Percentiles rank a stretch among this genome's conserved stretches.
These are phyloP conservation scores for Phengaris alcon DNA, from an alignment of 2,888 invertebrate species.

Conservation along the genomic window DNA sequence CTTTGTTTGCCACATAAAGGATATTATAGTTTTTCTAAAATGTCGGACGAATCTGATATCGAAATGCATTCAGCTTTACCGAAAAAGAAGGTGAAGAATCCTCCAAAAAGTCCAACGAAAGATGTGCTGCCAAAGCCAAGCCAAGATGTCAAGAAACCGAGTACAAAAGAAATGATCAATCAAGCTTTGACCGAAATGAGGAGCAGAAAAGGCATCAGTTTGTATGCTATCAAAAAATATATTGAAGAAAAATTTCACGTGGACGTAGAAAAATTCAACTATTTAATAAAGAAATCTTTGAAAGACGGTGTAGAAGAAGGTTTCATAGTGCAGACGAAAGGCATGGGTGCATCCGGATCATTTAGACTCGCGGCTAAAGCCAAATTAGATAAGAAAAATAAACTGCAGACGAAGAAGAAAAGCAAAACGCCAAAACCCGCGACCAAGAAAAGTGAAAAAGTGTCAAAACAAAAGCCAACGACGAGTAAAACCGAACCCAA, in stretches of 20 bases:
- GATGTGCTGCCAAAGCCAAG: slow-evolving; percentile 39
- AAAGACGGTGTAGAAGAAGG: slow-evolving; percentile 60
- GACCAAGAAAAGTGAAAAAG: slow-evolving; percentile 30
- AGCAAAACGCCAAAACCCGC: slow-evolving; percentile 35
- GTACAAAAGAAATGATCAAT: slow-evolving; percentile 59
- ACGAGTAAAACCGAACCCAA: slow-evolving; percentile 31
- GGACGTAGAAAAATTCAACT: slow-evolving; percentile 53
- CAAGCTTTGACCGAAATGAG: slow-evolving; percentile 55
- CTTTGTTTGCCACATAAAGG: background rate
- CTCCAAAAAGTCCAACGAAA: slow-evolving; percentile 42
- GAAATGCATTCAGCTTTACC: slow-evolving; percentile 45
- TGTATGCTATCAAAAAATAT: slow-evolving; percentile 65
- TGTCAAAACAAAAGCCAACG: slow-evolving; percentile 30
- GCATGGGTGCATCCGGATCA: slow-evolving; percentile 61
- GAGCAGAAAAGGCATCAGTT: slow-evolving; percentile 60
- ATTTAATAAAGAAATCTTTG: slow-evolving; percentile 58
- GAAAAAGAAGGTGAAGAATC: slow-evolving; percentile 43
- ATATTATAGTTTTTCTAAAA: slow-evolving; percentile 31
- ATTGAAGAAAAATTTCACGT: slow-evolving; percentile 54
- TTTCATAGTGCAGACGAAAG: slow-evolving; percentile 57
- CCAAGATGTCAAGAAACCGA: slow-evolving; percentile 50
- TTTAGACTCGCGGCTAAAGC: slow-evolving; percentile 56
- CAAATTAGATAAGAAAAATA: slow-evolving; percentile 41
- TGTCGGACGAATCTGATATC: slow-evolving; percentile 38
- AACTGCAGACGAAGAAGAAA: slow-evolving; percentile 40